A percentile compares a stretch with the other conserved stretches of the same genome.
phyloP scores from a whole-genome alignment of 1,140 invertebrate species.

The Calephelis virginiensis region DNA sequence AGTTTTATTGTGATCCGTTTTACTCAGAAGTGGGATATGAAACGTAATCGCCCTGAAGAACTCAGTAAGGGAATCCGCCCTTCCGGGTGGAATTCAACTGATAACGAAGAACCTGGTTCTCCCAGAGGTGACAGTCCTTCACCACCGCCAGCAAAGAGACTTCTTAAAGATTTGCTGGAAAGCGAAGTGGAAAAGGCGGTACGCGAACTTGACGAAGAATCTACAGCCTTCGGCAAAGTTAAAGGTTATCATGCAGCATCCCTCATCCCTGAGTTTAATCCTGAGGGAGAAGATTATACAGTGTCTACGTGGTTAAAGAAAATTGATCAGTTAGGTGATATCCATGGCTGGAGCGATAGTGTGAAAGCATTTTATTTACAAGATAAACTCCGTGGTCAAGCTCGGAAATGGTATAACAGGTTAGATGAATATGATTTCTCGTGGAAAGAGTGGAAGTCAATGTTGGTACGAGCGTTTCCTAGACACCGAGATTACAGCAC shows the following conservation, averaged over 20 bases:
- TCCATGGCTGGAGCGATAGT: slow-evolving; percentile 36
- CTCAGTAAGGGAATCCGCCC: too few relatives aligned
- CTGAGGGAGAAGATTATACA: slow-evolving; percentile 30
- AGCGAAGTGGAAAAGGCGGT: slow-evolving; percentile 23
- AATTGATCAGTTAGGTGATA: slow-evolving; percentile 41
- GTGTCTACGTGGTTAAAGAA: slow-evolving; percentile 34
- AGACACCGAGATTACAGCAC: slow-evolving; percentile 22
- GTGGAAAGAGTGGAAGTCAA: slow-evolving; percentile 24
- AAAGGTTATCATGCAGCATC: slow-evolving; percentile 16
- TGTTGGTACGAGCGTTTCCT: slow-evolving; percentile 25
- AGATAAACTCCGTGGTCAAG: slow-evolving; percentile 11
- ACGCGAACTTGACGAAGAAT: slow-evolving; percentile 15
- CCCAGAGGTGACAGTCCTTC: neutral
- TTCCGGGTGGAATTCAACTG: too few relatives aligned
- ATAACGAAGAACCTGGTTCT: too few relatives aligned
- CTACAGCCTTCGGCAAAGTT: too few relatives aligned
- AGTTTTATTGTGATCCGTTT: neutral
- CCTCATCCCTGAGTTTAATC: slow-evolving; percentile 32
- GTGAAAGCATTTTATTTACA: slow-evolving; percentile 22
- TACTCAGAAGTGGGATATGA: neutral
- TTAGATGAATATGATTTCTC: slow-evolving; percentile 22
- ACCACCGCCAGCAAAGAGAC: neutral
- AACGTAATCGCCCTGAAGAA: too few relatives aligned
- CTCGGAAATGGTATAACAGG: slow-evolving; percentile 20
- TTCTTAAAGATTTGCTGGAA: slow-evolving; percentile 15